Evolutionary conservation across 2,113 vertebrate genomes (phyloP), one percentile per base, ranked within the genome.

Genomic region (Oncorhynchus clarkii): DNA sequence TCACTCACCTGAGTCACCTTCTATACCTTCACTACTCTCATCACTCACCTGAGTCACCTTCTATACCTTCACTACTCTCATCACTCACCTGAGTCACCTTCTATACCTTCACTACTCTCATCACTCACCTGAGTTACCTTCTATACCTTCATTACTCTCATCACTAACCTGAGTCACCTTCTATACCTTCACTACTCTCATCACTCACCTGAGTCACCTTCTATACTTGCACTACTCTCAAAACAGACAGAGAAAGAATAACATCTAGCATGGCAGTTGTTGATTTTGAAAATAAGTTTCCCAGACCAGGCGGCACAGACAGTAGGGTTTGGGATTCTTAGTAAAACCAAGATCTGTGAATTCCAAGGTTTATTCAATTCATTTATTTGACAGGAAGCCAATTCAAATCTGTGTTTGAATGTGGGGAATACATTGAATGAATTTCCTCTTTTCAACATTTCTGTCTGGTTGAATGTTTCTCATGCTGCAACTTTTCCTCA

Each of bases 1-100:
- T 76, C 31, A 14, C 70, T 81, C 69, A 81, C 83, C 57, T 29
- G 26, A 29, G 13, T 12, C 27, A 29, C 27, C 13, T 29, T 5
- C 12, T 24, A 24, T 48, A 67, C 27, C 26, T 16, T 5, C 14
- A 18, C 3, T 18, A 6, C 11, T 27, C 29, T 31, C 29, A 78
- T 76, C 31, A 14, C 70, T 81, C 69, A 81, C 83, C 57, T 29
- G 27, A 29, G 13, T 12, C 27, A 29, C 27, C 27, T 29, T 18
- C 12, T 24, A 24, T 48, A 67, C 27, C 26, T 16, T 5, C 14
- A 20, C 3, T 8, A 6, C 12, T 16, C 31, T 34, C 31, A 78
- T 76, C 27, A 14, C 70, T 81, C 69, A 81, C 83, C 57, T 31
- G 27, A 31, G 5, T 4, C 29, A 31, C 29, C 29, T 31, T 20